Evolutionary conservation across 2,113 vertebrate species (phyloP), one percentile per base, ranked within the genome.

Genomic region (Corynorhinus townsendii): DNA sequence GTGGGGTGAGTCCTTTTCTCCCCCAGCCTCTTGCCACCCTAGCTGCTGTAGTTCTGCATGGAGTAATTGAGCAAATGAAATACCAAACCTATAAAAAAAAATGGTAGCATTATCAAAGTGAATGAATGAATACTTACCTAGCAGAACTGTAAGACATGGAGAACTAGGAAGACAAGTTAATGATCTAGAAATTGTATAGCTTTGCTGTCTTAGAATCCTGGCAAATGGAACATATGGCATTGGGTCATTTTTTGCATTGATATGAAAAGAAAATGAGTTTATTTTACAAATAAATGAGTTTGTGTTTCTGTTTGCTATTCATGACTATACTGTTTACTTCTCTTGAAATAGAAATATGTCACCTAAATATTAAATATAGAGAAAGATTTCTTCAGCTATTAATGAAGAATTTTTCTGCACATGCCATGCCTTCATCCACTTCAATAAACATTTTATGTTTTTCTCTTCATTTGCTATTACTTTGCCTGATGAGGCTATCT

Each of bases 111-210:
- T 97, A 97, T 91, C 83, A 97, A 95, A 79, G 82, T 56, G 87
- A 97, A 88, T 47, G 93, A 97, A 81, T 38, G 94, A 88, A 87
- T 76, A 89, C 97, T 97, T 96, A 97, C 95, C 90, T 95, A 96
- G 97, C 96, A 96, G 95, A 98, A 97, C 91, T 96, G 68, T 47
- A 91, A 96, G 97, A 83, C 82, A 80, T 95, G 94, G 94, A 95
- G 96, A 98, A 94, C 91, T 3, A 96, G 87, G 83, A 96, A 95
- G 97, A 97, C 0, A 54, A 97, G 93, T 97, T 97, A 98, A 98
- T 97, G 97, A 96, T 95, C 94, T 97, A 98, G 98, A 98, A 98
- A 97, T 96, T 95, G 90, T 96, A 95, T 95, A 96, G 96, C 95
- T 96, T 88, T 52, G 47, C 90, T 95, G 81, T 93, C 95, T 97